Percentiles rank a stretch among this genome's conserved stretches.
Evolutionary conservation across 2,113 vertebrate genomes (phyloP).

Genomic region (Anguilla rostrata): DNA sequence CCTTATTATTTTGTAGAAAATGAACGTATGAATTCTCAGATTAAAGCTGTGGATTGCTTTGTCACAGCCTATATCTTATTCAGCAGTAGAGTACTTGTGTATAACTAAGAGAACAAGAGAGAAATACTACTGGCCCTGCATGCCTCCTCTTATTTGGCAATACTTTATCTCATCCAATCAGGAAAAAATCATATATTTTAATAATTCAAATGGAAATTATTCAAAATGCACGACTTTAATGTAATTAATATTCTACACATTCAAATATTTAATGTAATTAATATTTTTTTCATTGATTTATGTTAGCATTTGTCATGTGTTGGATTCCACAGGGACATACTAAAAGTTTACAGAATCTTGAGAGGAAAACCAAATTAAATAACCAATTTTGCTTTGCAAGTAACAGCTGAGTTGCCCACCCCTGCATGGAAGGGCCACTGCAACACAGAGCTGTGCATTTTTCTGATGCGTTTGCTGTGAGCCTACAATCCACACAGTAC

Average conservation of each 20-base stretch:
- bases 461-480: background rate
- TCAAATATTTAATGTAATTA: no score
- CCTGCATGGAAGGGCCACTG: no score
- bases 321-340: no score
- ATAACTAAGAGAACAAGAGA: background rate
- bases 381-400: background rate
- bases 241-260: no score
- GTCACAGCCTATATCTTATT: background rate
- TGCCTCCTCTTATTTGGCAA: background rate
- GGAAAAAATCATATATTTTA: no score
- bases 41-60: background rate
- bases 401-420: background rate
- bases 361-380: no score
- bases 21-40: background rate
- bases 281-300: no score
- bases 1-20: background rate
- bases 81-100: background rate
- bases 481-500: no score
- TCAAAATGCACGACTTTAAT: no score
- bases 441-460: background rate
- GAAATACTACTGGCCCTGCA: background rate
- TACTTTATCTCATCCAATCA: background rate
- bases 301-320: no score
- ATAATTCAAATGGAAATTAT: no score
- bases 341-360: no score